A percentile compares a stretch with the other conserved stretches of the same genome.
Evolutionary conservation across 2,113 vertebrate species (phyloP).

Genomic region (Rhizomys pruinosus): DNA sequence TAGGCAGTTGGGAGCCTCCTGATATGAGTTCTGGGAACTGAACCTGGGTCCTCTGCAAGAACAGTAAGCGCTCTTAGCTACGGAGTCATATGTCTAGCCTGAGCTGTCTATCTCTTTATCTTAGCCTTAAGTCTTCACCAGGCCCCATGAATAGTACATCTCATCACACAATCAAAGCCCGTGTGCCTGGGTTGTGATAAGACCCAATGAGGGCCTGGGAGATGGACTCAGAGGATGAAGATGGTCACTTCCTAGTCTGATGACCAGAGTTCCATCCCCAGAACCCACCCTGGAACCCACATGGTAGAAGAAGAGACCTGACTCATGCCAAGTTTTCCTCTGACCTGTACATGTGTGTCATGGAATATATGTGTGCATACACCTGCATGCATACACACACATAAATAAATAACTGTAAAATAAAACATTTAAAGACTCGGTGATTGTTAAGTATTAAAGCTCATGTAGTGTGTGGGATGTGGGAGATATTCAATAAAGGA

Average conservation of each 20-base stretch:
- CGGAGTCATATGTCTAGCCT: too few species aligned
- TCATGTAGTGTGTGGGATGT: background rate
- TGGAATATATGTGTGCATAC: background rate
- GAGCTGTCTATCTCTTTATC: background rate
- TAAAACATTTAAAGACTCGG: background rate
- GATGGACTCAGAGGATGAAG: background rate
- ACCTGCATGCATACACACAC: background rate
- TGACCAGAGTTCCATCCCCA: background rate
- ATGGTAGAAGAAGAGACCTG: background rate
- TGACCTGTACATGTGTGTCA: too few species aligned
- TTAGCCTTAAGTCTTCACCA: background rate
- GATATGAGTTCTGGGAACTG: too few species aligned
- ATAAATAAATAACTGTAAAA: background rate
- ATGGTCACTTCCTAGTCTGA: too few species aligned
- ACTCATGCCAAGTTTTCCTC: background rate
- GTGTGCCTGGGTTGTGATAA: background rate
- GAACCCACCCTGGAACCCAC: background rate
- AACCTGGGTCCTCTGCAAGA: too few species aligned
- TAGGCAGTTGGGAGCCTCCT: too few species aligned
- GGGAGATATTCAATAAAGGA: background rate
- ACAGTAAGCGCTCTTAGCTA: too few species aligned
- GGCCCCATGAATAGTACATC: background rate
- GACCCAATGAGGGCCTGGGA: background rate
- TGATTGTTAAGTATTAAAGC: background rate
- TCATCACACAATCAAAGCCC: background rate